Evolutionary conservation across 1,140 invertebrate species (phyloP).

Genomic region (Paramacrobiotus metropolitanus): DNA sequence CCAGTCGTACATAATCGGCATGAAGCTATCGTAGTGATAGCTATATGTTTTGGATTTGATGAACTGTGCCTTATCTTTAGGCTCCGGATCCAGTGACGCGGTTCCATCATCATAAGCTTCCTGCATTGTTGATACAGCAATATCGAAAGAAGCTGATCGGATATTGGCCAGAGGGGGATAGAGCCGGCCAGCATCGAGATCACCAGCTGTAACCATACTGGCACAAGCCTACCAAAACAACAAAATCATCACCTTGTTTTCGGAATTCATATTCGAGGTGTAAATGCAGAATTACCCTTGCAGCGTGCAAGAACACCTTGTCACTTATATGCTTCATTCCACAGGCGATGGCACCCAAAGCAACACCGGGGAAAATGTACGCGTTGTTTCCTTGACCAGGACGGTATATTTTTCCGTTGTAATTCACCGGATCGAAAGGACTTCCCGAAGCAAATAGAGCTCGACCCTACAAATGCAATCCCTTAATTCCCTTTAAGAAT

Average conservation of each 20-base stretch:
- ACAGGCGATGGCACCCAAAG: slow-evolving; percentile 51
- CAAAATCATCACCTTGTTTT: no score
- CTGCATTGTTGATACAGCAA: slow-evolving; percentile 57
- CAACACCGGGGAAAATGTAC: slow-evolving; percentile 84
- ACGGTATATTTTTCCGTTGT: slow-evolving; percentile 48
- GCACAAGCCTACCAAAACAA: slow-evolving; percentile 39
- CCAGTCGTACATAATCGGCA: slow-evolving; percentile 28
- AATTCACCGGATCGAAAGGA: slow-evolving; percentile 55
- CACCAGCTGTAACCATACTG: slow-evolving; percentile 49
- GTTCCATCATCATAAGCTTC: slow-evolving; percentile 51
- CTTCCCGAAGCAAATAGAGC: slow-evolving; percentile 76
- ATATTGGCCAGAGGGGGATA: slow-evolving; percentile 81
- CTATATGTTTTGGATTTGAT: slow-evolving; percentile 27
- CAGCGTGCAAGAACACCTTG: slow-evolving; percentile 66
- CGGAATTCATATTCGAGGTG: no score
- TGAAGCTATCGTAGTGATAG: slow-evolving; percentile 27
- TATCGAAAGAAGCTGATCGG: slow-evolving; percentile 57
- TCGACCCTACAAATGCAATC: slow-evolving; percentile 36
- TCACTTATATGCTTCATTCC: slow-evolving; percentile 68
- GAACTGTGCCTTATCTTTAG: slow-evolving; percentile 27
- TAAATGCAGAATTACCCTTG: slow-evolving; percentile 32
- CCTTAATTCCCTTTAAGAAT: not conserved
- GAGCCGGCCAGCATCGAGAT: slow-evolving; percentile 62
- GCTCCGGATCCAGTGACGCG: slow-evolving; percentile 28
- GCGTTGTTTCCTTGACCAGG: slow-evolving; percentile 90